Base-by-base conservation (phyloP, 2,888 invertebrate species). In the Tetropium fuscum region DNA sequence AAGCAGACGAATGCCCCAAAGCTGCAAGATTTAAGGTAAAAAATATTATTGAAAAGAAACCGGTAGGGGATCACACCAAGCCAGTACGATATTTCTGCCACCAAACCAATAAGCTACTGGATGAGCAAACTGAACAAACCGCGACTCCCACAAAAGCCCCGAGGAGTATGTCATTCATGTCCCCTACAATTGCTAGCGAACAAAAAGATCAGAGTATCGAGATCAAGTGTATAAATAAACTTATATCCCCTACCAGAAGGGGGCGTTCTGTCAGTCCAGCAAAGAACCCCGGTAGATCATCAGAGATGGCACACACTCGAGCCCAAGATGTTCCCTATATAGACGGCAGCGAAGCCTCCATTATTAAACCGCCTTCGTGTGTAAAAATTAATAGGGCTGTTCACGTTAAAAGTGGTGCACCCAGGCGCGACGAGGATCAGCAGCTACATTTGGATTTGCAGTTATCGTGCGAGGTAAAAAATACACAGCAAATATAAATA, bases 161-260 rank as follows among this genome's bases (percentile, higher is more conserved):
- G 15, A 68, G 59, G 47, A 63, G 43, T 25, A 57, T 63, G 16
- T 67, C 70, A 4, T 81, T 80, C 54, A 80, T 81, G 80, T 74
- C 72, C 1, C 80, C 81, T 1, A 81, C 81, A 1, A 68, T 80
- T 11, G 68, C 80, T 1, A 80, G 80, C 41, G 75, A 77, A 58
- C 72, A 74, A 40, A 80, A 78, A 65, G 79, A 77, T 58, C 68
- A 76, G 53, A 68, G 73, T 51, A 65, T 70, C 7, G 75, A 74
- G 27, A 73, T 79, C 2, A 64, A 73, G 55, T 58, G 53, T 22
- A 64, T 76, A 1, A 71, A 69, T 11, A 67, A 58, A 30, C 63
- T 77, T 10, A 75, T 80, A 40, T 72, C 75, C 0, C 72, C 77
- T 3, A 73, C 73, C 10, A 71, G 72, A 60, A 69, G 76, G 40